Conservation (phyloP, 1,140 invertebrate genomes). For the Macrotrachela quadricornifera region DNA sequence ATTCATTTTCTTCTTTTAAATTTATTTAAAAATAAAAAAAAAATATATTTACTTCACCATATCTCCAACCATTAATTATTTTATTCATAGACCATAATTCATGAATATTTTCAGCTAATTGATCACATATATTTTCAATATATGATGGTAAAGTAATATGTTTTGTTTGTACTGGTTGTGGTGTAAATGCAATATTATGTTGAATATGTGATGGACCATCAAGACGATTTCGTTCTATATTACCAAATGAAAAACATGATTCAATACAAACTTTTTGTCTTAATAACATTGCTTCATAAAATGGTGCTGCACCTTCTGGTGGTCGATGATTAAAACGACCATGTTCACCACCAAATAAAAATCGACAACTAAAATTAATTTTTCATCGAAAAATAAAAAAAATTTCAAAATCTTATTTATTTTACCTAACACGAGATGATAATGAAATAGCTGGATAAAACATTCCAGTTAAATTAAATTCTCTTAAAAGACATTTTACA, state of each 20-base stretch:
- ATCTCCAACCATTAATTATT: conserved; percentile 91
- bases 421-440: conserved; percentile 55
- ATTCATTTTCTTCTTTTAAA: not conserved
- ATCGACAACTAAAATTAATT: conserved; percentile 52
- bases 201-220: conserved; percentile 68
- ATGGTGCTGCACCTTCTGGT: conserved; percentile 62
- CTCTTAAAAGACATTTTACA: conserved; percentile 60
- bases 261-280: conserved; percentile 74
- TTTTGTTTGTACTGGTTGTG: conserved; percentile 71
- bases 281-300: conserved; percentile 71
- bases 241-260: conserved; percentile 93
- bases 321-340: conserved; percentile 73
- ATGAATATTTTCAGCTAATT: conserved; percentile 92
- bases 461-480: conserved; percentile 94
- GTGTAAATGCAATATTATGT: conserved; percentile 78
- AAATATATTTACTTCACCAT: conserved; percentile 51
- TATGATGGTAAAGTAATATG: conserved; percentile 58
- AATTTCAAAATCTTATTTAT: no score
- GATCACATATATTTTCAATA: conserved; percentile 79
- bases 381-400: no score
- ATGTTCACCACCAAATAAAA: conserved; percentile 84
- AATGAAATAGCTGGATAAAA: conserved; percentile 93
- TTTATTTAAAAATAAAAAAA: not conserved
- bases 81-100: conserved; percentile 99
- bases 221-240: conserved; percentile 60